These are phyloP conservation scores for Scopus umbretta DNA, from an alignment of 2,113 vertebrate genomes.

Conservation along the genomic window DNA sequence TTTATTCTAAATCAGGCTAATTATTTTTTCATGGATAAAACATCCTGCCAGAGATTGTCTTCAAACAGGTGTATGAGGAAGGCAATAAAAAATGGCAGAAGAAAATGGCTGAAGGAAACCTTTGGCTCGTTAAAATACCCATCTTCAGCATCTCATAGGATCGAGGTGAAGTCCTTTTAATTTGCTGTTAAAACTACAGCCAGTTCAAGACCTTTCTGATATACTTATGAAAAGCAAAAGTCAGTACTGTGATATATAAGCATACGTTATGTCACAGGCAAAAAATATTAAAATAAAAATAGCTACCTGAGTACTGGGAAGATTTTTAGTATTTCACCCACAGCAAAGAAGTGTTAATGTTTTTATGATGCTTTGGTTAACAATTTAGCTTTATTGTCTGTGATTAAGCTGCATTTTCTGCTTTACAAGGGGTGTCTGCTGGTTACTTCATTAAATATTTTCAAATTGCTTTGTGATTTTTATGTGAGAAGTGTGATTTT, in stretches of 20 bases:
- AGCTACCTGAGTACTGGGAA: neutral
- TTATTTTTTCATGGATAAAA: neutral
- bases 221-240: neutral
- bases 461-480: neutral
- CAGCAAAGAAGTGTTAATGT: neutral
- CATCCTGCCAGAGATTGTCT: neutral
- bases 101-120: neutral
- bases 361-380: neutral
- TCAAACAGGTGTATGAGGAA: neutral
- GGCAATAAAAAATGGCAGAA: neutral
- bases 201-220: neutral
- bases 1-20: neutral
- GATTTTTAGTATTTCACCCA: neutral
- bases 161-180: neutral
- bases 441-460: neutral
- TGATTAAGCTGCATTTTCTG: neutral
- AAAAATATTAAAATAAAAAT: neutral
- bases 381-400: neutral
- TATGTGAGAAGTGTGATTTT: neutral
- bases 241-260: neutral
- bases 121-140: neutral
- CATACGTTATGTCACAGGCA: neutral
- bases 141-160: neutral
- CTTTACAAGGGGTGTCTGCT: neutral
- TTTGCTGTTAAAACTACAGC: neutral